These are phyloP conservation scores for Felis catus DNA, from an alignment of 2,113 vertebrate species.

Conservation along the genomic window F.catus_Fca126_mat1.0 CM031413.1:54887501-54888000, in stretches of 20 bases:
- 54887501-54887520: neutral
- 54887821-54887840: neutral
- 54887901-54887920: neutral
- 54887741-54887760: neutral
- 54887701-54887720: neutral
- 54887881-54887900: neutral
- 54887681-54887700: neutral
- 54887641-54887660: neutral
- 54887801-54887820: neutral
- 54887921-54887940: too few species aligned
- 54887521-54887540: neutral
- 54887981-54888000: neutral
- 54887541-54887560: neutral
- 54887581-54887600: neutral
- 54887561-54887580: neutral
- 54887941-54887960: neutral
- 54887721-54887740: neutral
- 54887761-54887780: neutral
- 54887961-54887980: neutral
- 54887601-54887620: neutral
- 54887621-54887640: neutral
- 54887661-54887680: neutral
- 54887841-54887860: neutral
- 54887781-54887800: neutral
- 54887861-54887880: neutral